Percentiles rank a stretch among this genome's conserved stretches.
Evolutionary conservation across 2,113 vertebrate genomes (phyloP).

Genomic region (Coptodon bakossiorum): DNA sequence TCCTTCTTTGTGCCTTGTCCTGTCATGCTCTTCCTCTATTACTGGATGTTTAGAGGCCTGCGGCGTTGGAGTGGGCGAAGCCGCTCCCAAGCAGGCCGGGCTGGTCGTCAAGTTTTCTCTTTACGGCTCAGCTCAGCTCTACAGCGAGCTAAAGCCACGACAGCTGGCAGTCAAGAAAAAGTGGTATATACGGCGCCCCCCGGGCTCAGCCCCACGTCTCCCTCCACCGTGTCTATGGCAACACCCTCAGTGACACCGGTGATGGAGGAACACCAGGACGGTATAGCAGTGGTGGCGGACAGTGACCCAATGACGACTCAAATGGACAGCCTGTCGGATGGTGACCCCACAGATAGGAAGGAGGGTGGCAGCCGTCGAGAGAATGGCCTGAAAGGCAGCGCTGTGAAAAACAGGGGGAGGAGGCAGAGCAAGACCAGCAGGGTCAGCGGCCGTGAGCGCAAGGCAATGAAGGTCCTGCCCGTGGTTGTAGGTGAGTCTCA

Average conservation of each 20-base stretch:
- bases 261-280: slow-evolving; percentile 3
- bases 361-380: neutral
- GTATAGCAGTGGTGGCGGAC: neutral
- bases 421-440: slow-evolving; percentile 61
- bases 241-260: neutral
- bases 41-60: slow-evolving; percentile 71
- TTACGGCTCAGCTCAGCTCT: slow-evolving; percentile 33
- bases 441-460: slow-evolving; percentile 68
- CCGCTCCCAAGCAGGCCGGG: slow-evolving; percentile 14
- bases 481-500: slow-evolving; percentile 68
- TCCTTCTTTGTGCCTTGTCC: slow-evolving; percentile 76
- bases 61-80: slow-evolving; percentile 61
- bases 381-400: slow-evolving; percentile 39
- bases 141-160: slow-evolving; percentile 8
- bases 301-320: slow-evolving; percentile 59
- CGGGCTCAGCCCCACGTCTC: slow-evolving; percentile 39
- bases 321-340: slow-evolving; percentile 61
- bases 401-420: neutral
- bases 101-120: slow-evolving; percentile 33
- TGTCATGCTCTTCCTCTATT: slow-evolving; percentile 72
- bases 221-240: neutral
- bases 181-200: slow-evolving; percentile 25
- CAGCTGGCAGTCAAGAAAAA: neutral
- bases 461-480: slow-evolving; percentile 73
- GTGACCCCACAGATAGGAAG: slow-evolving; percentile 33